Evolutionary conservation across 2,113 vertebrate genomes (phyloP), one percentile per base, ranked within the genome.

Genomic region (Microtus pennsylvanicus): DNA sequence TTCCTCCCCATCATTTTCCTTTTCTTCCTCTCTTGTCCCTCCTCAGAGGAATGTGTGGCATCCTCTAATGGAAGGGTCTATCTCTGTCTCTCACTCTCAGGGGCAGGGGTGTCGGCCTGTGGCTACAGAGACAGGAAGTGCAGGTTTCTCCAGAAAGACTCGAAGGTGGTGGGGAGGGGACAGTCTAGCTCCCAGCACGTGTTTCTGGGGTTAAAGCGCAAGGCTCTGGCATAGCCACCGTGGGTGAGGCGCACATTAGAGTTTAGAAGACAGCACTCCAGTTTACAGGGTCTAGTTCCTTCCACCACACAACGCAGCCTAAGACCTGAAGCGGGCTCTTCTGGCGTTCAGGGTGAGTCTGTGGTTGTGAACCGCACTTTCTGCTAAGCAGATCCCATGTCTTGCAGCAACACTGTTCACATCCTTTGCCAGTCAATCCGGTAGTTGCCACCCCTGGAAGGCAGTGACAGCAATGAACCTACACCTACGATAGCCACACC

Each of bases 1-100:
- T 11, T 35, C 11, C 4, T 6, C 47, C 0, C 7, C 8, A 22
- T 77, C 4, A 5, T 9, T 35, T 4, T 78, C 45, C 3, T 52
- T 21, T 35, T 47, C 9, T 61, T 24, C 35, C 35, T 17, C 81
- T 82, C 22, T 33, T 72, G 24, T 30, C 81, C 13, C 35, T 28
- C n/a, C 58, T 63, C 33, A 28, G 28, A 63, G 24, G 35, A 30
- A 47, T 81, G 1, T 45, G 17, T 55, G 42, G 19, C 26, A 21
- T 70, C 45, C 24, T 47, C 61, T 63, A 13, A 47, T 61, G 45
- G 50, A 88, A 28, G 47, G 5, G 16, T 6, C 33, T 11, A 80
- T 65, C 1, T 0, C 4, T 7, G 19, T 55, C 45, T 42, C 22
- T 33, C 22, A 45, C n/a, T 35, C 17, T 33, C 22, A 45, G 77